Base-by-base conservation (phyloP, 2,797 vertebrate genomes). In the Cuculus canorus region DNA sequence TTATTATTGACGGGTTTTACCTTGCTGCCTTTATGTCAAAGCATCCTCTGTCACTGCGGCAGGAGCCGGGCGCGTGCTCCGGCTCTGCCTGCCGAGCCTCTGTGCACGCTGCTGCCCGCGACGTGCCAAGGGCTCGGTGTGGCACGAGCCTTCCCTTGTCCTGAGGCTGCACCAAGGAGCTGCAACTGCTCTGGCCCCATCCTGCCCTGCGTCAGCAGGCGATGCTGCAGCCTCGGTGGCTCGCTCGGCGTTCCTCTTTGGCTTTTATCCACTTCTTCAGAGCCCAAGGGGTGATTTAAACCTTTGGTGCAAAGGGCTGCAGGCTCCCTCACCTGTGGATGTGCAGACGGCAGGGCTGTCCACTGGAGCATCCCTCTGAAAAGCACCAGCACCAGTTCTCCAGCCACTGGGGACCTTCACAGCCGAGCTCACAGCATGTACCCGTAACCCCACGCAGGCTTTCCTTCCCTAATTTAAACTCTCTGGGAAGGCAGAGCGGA, bases 21-120 rank as follows among this genome's bases (percentile, higher is more conserved):
- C 22, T 24, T 1, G 21, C 59, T 61, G n/a, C 45, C 48, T 43
- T 48, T 5, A 3, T 47, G 30, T 28, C 27, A 5, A 24, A 28
- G 22, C 4, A 0, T 13, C 32, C 28, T 28, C 22, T 3, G 0
- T 32, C 1, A 0, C 43, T 2, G 4, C 22, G 41, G n/a, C 52
- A 15, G 43, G 37, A 45, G 35, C 41, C 2, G 27, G 66, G 52
- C 2, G 2, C 1, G 0, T 5, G 56, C 60, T 69, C 13, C 3
- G 12, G 43, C 69, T 80, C 45, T 88, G 41, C 39, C 37, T 19
- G 71, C 63, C 6, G 57, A 77, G 35, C 33, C 41, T 11, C 73
- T 10, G 8, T 88, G 45, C 39, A 37, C 16, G 71, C 65, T 35
- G 71, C 56, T 75, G 68, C 70, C 33, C 2, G 3, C 65, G 80